Evolutionary conservation across 2,113 vertebrate genomes (phyloP).

Genomic region (Tachycineta bicolor): DNA sequence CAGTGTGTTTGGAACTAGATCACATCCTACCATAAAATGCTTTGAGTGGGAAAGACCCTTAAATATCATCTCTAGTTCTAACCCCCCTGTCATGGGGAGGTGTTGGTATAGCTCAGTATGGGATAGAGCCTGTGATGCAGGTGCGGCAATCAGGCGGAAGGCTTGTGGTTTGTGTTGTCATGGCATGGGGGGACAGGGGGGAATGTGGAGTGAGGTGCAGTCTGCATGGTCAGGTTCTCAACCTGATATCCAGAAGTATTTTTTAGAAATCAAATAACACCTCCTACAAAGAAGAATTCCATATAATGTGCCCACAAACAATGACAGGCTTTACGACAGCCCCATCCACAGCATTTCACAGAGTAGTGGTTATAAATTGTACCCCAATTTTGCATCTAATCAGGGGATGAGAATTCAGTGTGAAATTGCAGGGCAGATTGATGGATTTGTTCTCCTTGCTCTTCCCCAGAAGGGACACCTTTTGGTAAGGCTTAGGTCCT

Average conservation of each 20-base stretch:
- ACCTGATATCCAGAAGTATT: not conserved
- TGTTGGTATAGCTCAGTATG: not conserved
- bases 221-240: not conserved
- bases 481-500: not conserved
- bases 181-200: rapidly evolving
- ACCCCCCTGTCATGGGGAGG: not conserved
- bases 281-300: not conserved
- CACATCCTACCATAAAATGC: not conserved
- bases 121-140: not conserved
- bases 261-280: not conserved
- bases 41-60: not conserved
- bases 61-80: not conserved
- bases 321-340: not conserved
- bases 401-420: not conserved
- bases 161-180: not conserved
- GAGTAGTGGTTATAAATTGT: not conserved
- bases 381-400: not conserved
- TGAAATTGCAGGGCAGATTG: not conserved
- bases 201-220: not conserved
- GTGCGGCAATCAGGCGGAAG: not conserved
- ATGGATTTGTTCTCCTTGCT: not conserved
- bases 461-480: not conserved
- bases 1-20: not conserved
- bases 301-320: not conserved
- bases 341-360: not conserved